These are phyloP conservation scores for Eubucco bourcierii DNA, from an alignment of 2,113 vertebrate genomes.

Conservation along the genomic window DNA sequence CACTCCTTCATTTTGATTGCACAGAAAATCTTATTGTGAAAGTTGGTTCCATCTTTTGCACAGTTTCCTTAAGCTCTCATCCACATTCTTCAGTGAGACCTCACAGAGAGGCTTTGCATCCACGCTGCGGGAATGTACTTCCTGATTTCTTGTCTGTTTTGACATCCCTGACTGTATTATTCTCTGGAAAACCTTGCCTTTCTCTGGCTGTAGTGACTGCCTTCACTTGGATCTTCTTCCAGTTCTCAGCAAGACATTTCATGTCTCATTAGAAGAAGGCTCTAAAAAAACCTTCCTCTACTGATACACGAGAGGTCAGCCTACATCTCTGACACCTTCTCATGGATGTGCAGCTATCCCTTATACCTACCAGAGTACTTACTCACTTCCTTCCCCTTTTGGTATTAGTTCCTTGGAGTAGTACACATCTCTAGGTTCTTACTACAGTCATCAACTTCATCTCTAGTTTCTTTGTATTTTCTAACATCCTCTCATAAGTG, in stretches of 20 bases:
- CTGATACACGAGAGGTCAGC: neutral
- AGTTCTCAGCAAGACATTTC: neutral
- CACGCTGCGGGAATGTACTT: neutral
- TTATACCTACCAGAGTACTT: neutral
- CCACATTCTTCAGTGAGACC: neutral
- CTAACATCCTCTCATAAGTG: neutral
- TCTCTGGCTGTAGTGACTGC: neutral
- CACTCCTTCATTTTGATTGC: neutral
- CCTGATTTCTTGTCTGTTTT: neutral
- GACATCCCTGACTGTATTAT: neutral
- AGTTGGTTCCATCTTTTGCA: neutral
- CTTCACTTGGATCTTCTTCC: neutral
- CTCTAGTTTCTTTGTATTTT: neutral
- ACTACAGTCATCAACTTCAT: neutral
- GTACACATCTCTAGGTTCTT: neutral
- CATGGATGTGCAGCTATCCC: neutral
- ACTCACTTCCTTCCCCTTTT: neutral
- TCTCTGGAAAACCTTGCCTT: neutral
- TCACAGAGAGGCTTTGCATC: neutral
- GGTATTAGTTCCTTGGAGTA: neutral
- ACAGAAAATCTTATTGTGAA: neutral
- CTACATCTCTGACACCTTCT: neutral
- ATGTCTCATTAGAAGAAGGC: neutral
- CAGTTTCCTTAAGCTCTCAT: neutral
- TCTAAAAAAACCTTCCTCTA: neutral